Percentiles rank a stretch among this genome's conserved stretches.
Conservation (phyloP, 2,113 vertebrate genomes). For the Scatophagus argus region DNA sequence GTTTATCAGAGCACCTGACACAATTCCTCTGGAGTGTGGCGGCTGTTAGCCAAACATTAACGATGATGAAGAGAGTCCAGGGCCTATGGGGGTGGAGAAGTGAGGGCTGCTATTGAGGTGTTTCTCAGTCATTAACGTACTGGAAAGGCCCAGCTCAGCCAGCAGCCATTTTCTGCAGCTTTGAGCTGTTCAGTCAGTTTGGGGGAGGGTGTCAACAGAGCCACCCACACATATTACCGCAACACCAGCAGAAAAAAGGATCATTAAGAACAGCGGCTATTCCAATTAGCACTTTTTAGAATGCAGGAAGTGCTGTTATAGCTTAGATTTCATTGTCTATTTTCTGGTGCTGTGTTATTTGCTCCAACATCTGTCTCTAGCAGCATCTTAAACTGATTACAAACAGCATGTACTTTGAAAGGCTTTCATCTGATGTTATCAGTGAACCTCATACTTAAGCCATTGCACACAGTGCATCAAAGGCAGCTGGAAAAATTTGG, state of each 20-base stretch:
- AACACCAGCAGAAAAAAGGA: slow-evolving; percentile 48
- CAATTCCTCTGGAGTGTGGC: slow-evolving; percentile 53
- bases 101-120: slow-evolving; percentile 60
- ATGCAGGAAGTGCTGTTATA: background rate
- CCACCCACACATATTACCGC: slow-evolving; percentile 59
- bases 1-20: slow-evolving; percentile 69
- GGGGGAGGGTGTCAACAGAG: slow-evolving; percentile 59
- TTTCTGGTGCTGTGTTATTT: background rate
- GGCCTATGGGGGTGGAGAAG: slow-evolving; percentile 39
- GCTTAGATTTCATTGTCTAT: background rate
- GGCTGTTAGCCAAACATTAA: slow-evolving; percentile 75
- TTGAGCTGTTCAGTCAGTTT: slow-evolving; percentile 70
- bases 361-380: background rate
- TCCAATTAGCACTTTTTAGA: slow-evolving; percentile 8
- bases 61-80: slow-evolving; percentile 76
- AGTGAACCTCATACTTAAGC: background rate
- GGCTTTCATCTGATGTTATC: background rate
- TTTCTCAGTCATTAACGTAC: slow-evolving; percentile 71
- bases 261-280: slow-evolving; percentile 41
- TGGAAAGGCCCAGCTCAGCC: slow-evolving; percentile 61
- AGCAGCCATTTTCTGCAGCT: slow-evolving; percentile 74
- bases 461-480: background rate
- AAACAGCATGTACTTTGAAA: slow-evolving; percentile 7
- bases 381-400: background rate
- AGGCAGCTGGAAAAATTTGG: slow-evolving; percentile 4